These are phyloP conservation scores for Eudyptes chrysolophus DNA, from an alignment of 2,113 vertebrate species.

Conservation along the genomic window DNA sequence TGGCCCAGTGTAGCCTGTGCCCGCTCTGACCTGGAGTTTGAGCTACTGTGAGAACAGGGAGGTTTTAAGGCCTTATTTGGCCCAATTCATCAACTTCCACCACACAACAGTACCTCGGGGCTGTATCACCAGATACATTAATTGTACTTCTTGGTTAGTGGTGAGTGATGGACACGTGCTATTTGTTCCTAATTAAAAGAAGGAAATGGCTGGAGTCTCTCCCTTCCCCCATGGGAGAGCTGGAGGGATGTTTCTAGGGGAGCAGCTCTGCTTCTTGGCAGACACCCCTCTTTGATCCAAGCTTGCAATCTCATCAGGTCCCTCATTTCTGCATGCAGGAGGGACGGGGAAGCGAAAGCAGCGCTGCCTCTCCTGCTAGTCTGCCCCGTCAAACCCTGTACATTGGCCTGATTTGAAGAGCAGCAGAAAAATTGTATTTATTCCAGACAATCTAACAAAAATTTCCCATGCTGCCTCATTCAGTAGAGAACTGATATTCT, in stretches of 20 bases:
- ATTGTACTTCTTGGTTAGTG: neutral
- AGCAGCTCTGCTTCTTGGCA: neutral
- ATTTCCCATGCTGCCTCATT: neutral
- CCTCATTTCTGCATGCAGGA: neutral
- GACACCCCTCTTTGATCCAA: neutral
- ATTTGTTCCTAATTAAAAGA: neutral
- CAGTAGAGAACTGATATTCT: neutral
- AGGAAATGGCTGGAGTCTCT: neutral
- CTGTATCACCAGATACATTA: neutral
- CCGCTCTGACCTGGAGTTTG: neutral
- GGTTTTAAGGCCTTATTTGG: neutral
- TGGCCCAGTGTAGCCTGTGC: neutral
- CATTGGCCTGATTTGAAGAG: neutral
- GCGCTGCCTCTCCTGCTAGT: accelerated
- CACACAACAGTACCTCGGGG: neutral
- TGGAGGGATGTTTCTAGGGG: neutral
- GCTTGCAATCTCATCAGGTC: neutral
- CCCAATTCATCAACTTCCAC: neutral
- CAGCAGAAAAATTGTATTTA: neutral
- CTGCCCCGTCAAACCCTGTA: neutral
- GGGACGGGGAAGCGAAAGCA: neutral
- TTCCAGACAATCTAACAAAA: neutral
- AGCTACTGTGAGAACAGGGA: neutral
- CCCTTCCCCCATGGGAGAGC: neutral
- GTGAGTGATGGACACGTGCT: neutral